These are phyloP conservation scores for Campylorhamphus procurvoides DNA, from an alignment of 2,113 vertebrate species.

Conservation along the genomic window DNA sequence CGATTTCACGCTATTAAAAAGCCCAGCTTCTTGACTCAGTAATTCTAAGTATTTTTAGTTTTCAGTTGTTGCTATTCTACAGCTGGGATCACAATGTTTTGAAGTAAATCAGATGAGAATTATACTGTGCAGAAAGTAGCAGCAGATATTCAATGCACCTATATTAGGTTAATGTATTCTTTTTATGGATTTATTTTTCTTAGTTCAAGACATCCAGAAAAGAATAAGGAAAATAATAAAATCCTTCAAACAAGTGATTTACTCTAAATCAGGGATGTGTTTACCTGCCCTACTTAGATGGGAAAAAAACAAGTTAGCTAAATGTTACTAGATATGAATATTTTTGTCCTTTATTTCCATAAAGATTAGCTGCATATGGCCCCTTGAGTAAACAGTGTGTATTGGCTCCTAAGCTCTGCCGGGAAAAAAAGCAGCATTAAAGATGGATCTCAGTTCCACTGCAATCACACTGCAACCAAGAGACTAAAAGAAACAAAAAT, in stretches of 20 bases:
- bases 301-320: slow-evolving; percentile 64
- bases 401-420: slow-evolving; percentile 21
- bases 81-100: slow-evolving; percentile 66
- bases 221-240: slow-evolving; percentile 59
- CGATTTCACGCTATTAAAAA: slow-evolving; percentile 1
- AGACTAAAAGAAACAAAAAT: slow-evolving; percentile 68
- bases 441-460: slow-evolving; percentile 60
- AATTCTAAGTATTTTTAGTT: slow-evolving; percentile 51
- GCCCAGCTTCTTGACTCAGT: slow-evolving; percentile 32
- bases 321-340: slow-evolving; percentile 73
- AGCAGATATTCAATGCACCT: slow-evolving; percentile 51
- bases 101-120: slow-evolving; percentile 68
- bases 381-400: slow-evolving; percentile 51
- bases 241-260: slow-evolving; percentile 69
- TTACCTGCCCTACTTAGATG: slow-evolving; percentile 71
- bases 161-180: slow-evolving; percentile 71
- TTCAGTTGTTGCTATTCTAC: slow-evolving; percentile 43
- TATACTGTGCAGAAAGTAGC: slow-evolving; percentile 10
- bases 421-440: slow-evolving; percentile 27
- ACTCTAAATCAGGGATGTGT: slow-evolving; percentile 64
- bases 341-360: slow-evolving; percentile 76
- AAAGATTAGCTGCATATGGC: slow-evolving; percentile 67
- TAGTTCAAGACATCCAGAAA: slow-evolving; percentile 30
- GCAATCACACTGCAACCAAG: slow-evolving; percentile 59
- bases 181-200: slow-evolving; percentile 67